A percentile compares a stretch with the other conserved stretches of the same genome.
These are phyloP conservation scores for Psilopsiagon aymara DNA, from an alignment of 2,113 vertebrate genomes.

Conservation along the genomic window DNA sequence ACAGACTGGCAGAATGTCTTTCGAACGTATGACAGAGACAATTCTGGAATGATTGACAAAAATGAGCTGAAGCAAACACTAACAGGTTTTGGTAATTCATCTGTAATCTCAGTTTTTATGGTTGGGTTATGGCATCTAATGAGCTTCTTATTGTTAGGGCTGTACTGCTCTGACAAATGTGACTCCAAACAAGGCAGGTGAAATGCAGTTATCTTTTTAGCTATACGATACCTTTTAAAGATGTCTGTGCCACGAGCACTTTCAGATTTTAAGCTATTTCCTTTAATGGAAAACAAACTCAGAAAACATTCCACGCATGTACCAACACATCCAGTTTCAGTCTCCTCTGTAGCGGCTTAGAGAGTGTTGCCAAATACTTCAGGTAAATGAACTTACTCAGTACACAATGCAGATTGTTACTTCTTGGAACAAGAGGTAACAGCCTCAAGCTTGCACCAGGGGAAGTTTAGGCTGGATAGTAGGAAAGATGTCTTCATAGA, in stretches of 20 bases:
- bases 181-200: background rate
- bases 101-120: slow-evolving; percentile 47
- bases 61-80: slow-evolving; percentile 96
- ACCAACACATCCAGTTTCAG: background rate
- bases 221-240: background rate
- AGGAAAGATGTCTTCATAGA: background rate
- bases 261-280: background rate
- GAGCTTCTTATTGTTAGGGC: background rate
- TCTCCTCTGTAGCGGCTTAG: background rate
- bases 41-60: slow-evolving; percentile 97
- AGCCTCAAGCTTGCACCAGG: background rate
- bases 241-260: background rate
- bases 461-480: background rate
- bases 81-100: slow-evolving; percentile 94
- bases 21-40: slow-evolving; percentile 95
- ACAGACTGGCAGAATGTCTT: slow-evolving; percentile 99
- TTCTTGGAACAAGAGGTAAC: background rate
- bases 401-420: background rate
- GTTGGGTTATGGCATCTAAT: background rate
- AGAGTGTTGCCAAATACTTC: accelerated
- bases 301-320: background rate
- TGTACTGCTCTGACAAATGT: background rate
- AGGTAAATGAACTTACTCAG: background rate
- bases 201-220: background rate
- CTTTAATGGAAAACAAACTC: background rate